Evolutionary conservation across 2,113 vertebrate genomes (phyloP).

Genomic region (Nothoprocta perdicaria): DNA sequence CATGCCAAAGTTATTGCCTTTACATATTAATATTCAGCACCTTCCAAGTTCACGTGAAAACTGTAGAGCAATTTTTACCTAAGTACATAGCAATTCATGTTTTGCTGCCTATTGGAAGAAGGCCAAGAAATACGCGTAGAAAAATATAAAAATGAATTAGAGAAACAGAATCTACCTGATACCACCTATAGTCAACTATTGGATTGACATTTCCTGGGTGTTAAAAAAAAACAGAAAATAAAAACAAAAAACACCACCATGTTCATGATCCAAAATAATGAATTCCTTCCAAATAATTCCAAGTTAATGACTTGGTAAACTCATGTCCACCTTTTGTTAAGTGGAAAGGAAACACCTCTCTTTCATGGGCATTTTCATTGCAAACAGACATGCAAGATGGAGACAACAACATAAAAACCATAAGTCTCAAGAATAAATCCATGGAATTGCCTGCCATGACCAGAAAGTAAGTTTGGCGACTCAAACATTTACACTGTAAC

Average conservation of each 20-base stretch:
- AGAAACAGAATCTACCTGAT: not conserved
- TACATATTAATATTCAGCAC: not conserved
- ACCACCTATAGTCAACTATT: not conserved
- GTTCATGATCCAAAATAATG: no score
- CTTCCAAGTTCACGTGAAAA: rapidly evolving
- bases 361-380: not conserved
- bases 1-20: not conserved
- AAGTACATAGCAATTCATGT: not conserved
- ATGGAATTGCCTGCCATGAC: not conserved
- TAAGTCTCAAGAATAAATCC: not conserved
- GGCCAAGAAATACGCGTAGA: not conserved
- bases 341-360: not conserved
- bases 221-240: not conserved
- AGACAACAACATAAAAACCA: not conserved
- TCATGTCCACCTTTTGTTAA: not conserved
- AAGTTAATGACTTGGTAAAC: not conserved
- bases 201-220: not conserved
- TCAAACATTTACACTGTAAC: not conserved
- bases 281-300: not conserved
- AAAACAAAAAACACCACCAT: not conserved
- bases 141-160: not conserved
- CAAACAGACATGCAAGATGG: not conserved
- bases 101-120: not conserved
- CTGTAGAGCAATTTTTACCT: not conserved
- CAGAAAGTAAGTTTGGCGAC: not conserved